These are phyloP conservation scores for Dolomedes plantarius DNA, from an alignment of 2,888 invertebrate species.

Conservation along the genomic window DNA sequence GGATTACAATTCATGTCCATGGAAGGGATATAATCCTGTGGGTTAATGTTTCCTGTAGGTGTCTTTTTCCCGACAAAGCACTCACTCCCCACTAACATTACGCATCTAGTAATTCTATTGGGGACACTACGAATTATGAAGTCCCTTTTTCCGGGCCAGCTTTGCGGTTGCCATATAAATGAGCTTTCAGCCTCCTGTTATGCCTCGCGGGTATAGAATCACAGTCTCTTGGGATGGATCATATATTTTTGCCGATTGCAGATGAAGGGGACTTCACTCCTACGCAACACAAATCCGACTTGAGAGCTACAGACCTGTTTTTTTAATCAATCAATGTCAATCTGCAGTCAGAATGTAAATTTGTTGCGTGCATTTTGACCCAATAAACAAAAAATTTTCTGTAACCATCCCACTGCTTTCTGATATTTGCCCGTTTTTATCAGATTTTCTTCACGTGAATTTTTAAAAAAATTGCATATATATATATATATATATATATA, in stretches of 20 bases:
- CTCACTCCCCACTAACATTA: background rate
- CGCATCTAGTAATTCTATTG: slow-evolving; percentile 4
- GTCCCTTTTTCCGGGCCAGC: background rate
- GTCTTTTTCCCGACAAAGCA: no score
- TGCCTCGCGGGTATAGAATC: background rate
- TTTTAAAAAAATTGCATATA: no score
- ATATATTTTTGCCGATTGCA: background rate
- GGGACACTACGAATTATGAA: background rate
- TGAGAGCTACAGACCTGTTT: background rate
- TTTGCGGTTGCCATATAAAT: background rate
- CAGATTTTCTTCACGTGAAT: no score
- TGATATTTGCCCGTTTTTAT: no score
- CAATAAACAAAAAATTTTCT: no score
- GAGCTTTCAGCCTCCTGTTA: background rate
- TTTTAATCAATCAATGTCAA: background rate
- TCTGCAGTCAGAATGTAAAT: no score
- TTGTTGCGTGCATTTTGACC: no score
- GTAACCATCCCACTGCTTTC: no score
- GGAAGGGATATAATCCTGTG: no score
- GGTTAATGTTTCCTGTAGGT: no score
- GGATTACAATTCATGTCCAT: no score
- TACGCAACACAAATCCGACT: background rate
- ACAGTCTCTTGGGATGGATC: background rate
- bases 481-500: no score
- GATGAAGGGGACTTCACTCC: background rate